phyloP scores from a whole-genome alignment of 2,113 vertebrate species.

The Chloropsis cyanopogon region DNA sequence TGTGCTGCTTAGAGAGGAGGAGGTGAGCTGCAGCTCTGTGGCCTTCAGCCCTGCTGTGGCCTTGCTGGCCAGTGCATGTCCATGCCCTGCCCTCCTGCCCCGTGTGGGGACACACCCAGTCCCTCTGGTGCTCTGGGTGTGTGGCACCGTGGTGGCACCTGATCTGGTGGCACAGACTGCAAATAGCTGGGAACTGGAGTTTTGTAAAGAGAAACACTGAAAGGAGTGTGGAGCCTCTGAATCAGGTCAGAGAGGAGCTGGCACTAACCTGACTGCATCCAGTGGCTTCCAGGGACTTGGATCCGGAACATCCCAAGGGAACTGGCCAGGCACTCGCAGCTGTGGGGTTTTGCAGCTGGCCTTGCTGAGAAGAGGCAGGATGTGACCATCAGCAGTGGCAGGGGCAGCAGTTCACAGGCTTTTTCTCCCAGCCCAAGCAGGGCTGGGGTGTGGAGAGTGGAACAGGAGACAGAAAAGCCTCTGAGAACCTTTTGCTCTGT shows the following conservation, averaged over 20 bases:
- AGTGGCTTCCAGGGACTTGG: rapidly evolving
- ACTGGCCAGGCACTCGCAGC: not conserved
- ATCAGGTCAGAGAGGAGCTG: not conserved
- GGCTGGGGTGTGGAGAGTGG: not conserved
- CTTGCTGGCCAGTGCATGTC: rapidly evolving
- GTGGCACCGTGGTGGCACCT: not conserved
- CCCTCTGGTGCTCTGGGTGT: not conserved
- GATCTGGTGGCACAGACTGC: not conserved
- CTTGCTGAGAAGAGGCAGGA: not conserved
- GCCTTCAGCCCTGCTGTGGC: not conserved
- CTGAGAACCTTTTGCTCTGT: not conserved
- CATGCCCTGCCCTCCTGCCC: not conserved
- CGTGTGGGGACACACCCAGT: not conserved
- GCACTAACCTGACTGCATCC: not conserved
- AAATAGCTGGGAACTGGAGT: not conserved
- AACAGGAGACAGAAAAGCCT: not conserved
- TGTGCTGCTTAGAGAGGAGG: slow-evolving; percentile 13
- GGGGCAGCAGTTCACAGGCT: not conserved
- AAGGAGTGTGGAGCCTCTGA: not conserved
- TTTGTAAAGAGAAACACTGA: not conserved
- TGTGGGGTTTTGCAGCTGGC: not conserved
- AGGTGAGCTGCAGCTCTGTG: not conserved
- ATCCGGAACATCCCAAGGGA: not conserved
- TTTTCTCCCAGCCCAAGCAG: not conserved
- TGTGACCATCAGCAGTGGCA: not conserved